Percentiles rank a stretch among this genome's conserved stretches.
These are phyloP conservation scores for Gymnopithys bicolor DNA, from an alignment of 2,797 vertebrate genomes.

Conservation along the genomic window DNA sequence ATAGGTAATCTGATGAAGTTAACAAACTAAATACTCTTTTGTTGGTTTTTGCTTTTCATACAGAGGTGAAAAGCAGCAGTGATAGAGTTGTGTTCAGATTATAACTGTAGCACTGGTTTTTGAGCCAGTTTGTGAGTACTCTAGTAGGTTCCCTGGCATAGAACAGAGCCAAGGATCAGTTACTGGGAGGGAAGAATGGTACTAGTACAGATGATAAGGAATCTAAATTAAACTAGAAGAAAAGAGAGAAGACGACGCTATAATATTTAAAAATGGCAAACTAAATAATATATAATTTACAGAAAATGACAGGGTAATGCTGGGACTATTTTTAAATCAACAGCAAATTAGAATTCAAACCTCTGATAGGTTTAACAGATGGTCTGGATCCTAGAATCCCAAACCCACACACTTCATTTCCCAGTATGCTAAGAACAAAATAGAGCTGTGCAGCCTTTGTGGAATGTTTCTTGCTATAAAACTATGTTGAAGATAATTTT, in stretches of 20 bases:
- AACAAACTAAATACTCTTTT: background rate
- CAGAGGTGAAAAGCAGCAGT: background rate
- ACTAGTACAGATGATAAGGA: conserved; percentile 69
- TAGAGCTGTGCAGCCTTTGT: conserved; percentile 53
- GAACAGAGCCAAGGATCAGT: background rate
- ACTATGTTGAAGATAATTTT: conserved; percentile 45
- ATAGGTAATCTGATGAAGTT: background rate
- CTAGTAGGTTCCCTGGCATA: background rate
- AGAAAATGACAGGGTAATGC: conserved; percentile 77
- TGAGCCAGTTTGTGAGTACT: background rate
- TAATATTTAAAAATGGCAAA: conserved; percentile 79
- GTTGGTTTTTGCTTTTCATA: background rate
- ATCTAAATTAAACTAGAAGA: conserved; percentile 70
- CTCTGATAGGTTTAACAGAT: conserved; percentile 78
- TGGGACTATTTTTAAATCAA: conserved; percentile 76
- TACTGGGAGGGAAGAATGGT: conserved; percentile 35
- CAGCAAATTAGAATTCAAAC: conserved; percentile 77
- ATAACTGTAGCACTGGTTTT: background rate
- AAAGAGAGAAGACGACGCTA: conserved; percentile 43
- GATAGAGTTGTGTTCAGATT: background rate
- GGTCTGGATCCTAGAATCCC: conserved; percentile 74
- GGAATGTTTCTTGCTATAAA: conserved; percentile 64
- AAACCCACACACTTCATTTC: conserved; percentile 74
- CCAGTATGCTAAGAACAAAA: conserved; percentile 66
- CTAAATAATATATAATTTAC: conserved; percentile 79